phyloP scores from a whole-genome alignment of 2,113 vertebrate genomes.

The Sinocyclocheilus rhinocerous region DNA sequence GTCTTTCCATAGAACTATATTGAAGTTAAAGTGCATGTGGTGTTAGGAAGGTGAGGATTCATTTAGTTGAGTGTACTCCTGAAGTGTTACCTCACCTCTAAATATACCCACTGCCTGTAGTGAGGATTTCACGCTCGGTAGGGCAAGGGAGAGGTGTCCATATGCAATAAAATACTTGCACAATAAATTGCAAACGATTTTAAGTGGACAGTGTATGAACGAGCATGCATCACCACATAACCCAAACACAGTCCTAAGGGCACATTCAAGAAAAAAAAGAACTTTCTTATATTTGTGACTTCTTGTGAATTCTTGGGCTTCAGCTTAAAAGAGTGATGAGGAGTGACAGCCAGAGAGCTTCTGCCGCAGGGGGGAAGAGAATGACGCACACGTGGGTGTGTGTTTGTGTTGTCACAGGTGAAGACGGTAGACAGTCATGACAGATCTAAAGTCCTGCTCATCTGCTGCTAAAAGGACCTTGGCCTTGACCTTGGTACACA shows the following conservation, averaged over 20 bases:
- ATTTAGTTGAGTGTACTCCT: slow-evolving; percentile 3
- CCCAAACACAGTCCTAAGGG: neutral
- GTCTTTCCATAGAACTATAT: neutral
- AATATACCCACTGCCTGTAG: slow-evolving; percentile 60
- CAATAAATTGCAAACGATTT: neutral
- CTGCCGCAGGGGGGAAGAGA: neutral
- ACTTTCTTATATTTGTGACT: neutral
- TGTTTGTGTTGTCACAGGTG: slow-evolving; percentile 13
- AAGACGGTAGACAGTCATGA: neutral
- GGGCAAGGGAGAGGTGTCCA: slow-evolving; percentile 20
- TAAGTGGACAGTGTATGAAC: neutral
- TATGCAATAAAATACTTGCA: neutral
- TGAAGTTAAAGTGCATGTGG: neutral
- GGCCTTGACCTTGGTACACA: slow-evolving; percentile 8
- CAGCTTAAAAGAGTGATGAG: slow-evolving; percentile 18
- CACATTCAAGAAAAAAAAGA: neutral
- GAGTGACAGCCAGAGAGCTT: slow-evolving; percentile 32
- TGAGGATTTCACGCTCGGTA: slow-evolving; percentile 60
- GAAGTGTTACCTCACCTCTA: slow-evolving; percentile 50
- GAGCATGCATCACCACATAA: neutral
- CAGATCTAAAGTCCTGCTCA: slow-evolving; percentile 34
- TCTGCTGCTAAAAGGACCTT: slow-evolving; percentile 4
- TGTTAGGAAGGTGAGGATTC: slow-evolving; percentile 4
- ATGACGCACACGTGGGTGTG: neutral
- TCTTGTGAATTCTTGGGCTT: neutral